Base-by-base conservation (phyloP, 2,797 vertebrate species). In the Anabas testudineus region DNA sequence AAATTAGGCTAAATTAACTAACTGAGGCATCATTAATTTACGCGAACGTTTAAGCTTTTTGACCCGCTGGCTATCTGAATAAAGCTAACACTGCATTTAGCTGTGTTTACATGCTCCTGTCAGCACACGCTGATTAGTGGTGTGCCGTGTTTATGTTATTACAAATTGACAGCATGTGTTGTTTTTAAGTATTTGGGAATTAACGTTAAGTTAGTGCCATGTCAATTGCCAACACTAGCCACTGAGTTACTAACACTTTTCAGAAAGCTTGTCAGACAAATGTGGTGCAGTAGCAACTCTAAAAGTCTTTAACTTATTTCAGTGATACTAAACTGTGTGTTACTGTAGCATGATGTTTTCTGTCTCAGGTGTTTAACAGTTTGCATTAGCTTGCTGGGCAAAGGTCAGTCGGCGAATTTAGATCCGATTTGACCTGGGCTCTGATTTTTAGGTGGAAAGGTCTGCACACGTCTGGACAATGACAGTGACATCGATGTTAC, bases 31-130 rank as follows among this genome's bases (percentile, higher is more conserved):
- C 24, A 3, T 10, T 12, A 28, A 28, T 10, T 63, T 46, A 18
- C 7, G 36, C 13, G 37, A 37, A 13, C 36, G 3, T 14, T 12
- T 21, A 5, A 43, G 4, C 15, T 48, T 15, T 59, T 67, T 69
- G 43, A 13, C 24, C 19, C 16, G 10, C 13, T 43, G 47, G 64
- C 56, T 81, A 78, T 73, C 60, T 26, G 37, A 19, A 3, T 10
- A 1, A 8, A 74, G 84, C 86, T 89, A 91, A 71, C 67, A 1
- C 51, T 18, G 54, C 18, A 22, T 55, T 37, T 69, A 43, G 41
- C 41, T 69, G 64, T 91, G 81, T 88, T 84, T 83, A 87, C 82
- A 81, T 83, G 74, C 45, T 55, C 7, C 28, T 74, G 71, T 56
- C 67, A 73, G 67, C 61, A 63, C 72, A 64, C 65, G 55, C 63